A percentile compares a stretch with the other conserved stretches of the same genome.
These are phyloP conservation scores for Torymus texanus DNA, from an alignment of 2,888 invertebrate genomes.

Conservation along the genomic window DNA sequence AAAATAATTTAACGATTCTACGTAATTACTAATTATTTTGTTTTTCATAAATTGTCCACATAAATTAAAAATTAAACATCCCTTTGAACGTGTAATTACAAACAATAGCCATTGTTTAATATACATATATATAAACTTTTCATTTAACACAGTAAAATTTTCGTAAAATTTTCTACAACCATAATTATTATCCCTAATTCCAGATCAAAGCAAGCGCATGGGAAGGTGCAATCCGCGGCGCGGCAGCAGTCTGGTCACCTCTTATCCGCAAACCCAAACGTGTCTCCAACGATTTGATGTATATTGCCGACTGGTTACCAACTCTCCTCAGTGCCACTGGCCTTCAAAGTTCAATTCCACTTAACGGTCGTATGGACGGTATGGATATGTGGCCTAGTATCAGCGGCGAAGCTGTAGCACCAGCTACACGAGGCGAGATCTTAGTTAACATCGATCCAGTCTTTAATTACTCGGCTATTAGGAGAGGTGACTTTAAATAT, in stretches of 20 bases:
- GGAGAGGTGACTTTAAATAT: constrained; percentile 81
- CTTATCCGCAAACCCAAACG: constrained; percentile 73
- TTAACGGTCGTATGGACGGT: constrained; percentile 76
- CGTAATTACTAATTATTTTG: too few species aligned
- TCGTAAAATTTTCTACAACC: too few species aligned
- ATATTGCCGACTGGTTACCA: constrained; percentile 79
- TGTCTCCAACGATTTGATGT: constrained; percentile 77
- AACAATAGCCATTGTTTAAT: too few species aligned
- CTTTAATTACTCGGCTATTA: constrained; percentile 78
- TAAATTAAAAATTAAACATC: too few species aligned
- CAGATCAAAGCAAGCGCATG: constrained; percentile 79
- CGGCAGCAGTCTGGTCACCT: constrained; percentile 78
- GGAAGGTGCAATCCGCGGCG: constrained; percentile 80
- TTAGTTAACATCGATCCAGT: constrained; percentile 79
- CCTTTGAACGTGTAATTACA: too few species aligned
- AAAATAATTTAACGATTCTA: too few species aligned
- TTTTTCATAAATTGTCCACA: too few species aligned
- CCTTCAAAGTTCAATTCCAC: constrained; percentile 27
- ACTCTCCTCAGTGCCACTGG: constrained; percentile 78
- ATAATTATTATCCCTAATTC: too few species aligned
- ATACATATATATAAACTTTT: too few species aligned
- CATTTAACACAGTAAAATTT: too few species aligned
- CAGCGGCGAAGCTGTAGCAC: constrained; percentile 67
- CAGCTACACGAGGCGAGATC: constrained; percentile 75
- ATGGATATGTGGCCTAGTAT: constrained; percentile 77